Conservation (phyloP, 2,113 vertebrate species). For the Microtus oregoni region DNA sequence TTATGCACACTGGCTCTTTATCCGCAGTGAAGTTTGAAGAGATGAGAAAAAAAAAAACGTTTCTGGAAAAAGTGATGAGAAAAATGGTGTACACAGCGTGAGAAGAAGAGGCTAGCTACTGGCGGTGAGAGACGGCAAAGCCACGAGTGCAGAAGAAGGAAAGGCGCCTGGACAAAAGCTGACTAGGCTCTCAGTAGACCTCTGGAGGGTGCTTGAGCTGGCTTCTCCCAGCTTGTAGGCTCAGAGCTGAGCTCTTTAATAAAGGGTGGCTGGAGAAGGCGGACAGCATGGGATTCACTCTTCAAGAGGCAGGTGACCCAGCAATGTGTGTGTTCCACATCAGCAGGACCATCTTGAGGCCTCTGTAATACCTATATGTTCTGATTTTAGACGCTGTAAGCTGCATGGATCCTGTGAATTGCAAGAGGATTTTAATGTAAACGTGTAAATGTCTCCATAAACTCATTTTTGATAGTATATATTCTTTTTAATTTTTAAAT, state of each 20-base stretch:
- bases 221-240: not conserved
- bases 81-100: not conserved
- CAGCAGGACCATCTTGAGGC: not conserved
- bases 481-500: not conserved
- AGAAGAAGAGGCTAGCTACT: not conserved
- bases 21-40: not conserved
- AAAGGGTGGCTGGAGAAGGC: not conserved
- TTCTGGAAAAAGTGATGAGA: not conserved
- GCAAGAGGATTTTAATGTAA: not conserved
- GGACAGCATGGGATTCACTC: not conserved
- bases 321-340: too few relatives aligned
- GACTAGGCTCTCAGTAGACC: not conserved
- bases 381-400: not conserved
- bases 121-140: not conserved
- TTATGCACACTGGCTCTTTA: not conserved
- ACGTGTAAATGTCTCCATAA: not conserved
- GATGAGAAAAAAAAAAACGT: not conserved
- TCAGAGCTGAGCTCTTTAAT: not conserved
- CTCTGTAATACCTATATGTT: not conserved
- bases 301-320: not conserved
- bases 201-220: not conserved
- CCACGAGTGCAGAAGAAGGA: not conserved
- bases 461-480: not conserved
- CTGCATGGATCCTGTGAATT: not conserved
- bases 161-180: not conserved